These are phyloP conservation scores for Sebastiscus albofasciatus DNA, from an alignment of 2,797 vertebrate genomes.

Conservation along the genomic window DNA sequence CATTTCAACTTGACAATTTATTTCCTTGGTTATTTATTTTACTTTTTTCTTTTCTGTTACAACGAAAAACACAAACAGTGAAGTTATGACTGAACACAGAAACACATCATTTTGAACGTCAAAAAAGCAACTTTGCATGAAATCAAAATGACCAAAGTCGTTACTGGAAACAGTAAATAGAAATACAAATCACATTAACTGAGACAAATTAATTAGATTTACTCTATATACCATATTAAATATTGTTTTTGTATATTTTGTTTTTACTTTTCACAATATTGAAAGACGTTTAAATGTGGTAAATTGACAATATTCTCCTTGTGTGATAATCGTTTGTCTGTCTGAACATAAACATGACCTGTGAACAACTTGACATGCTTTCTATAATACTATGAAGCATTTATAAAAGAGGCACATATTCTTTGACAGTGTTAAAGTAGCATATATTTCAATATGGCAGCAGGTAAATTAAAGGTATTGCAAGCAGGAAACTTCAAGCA, in stretches of 20 bases:
- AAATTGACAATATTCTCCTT: background rate
- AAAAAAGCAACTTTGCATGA: too few species aligned
- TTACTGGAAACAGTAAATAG: background rate
- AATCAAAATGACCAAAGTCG: too few species aligned
- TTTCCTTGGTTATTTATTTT: conserved; percentile 11
- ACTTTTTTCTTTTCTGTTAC: background rate
- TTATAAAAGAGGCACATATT: conserved; percentile 15
- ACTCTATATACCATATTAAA: background rate
- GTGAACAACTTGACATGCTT: background rate
- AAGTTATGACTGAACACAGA: background rate
- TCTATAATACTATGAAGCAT: background rate
- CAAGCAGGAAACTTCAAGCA: background rate
- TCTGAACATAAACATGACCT: background rate
- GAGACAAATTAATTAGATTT: background rate
- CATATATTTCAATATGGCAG: background rate
- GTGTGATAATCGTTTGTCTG: background rate
- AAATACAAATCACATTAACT: background rate
- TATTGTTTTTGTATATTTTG: background rate
- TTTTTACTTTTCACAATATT: background rate
- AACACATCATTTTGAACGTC: background rate
- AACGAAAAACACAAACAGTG: background rate
- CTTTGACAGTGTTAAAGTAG: background rate
- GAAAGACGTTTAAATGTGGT: background rate
- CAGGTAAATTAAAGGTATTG: background rate
- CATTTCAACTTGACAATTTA: background rate